phyloP scores from a whole-genome alignment of 2,113 vertebrate genomes.

The Chaetops frenatus region DNA sequence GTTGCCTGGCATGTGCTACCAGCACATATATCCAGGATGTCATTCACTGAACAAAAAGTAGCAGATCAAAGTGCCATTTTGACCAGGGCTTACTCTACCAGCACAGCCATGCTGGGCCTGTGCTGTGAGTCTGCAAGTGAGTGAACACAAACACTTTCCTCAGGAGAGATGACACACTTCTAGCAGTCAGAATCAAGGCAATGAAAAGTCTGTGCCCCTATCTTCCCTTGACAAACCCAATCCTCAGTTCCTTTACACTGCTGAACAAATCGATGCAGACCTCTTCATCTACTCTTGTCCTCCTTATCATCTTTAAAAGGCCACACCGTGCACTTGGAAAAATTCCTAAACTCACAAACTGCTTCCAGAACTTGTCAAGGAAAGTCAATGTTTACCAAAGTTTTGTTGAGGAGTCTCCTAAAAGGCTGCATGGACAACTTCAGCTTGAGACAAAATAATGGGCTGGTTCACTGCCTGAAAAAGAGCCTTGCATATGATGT shows the following conservation, averaged over 20 bases:
- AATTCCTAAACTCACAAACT: not conserved
- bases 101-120: not conserved
- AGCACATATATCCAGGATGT: rapidly evolving
- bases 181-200: not conserved
- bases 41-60: not conserved
- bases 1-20: not conserved
- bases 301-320: not conserved
- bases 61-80: not conserved
- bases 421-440: not conserved
- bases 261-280: not conserved
- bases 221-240: not conserved
- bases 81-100: not conserved
- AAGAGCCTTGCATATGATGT: not conserved
- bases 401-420: not conserved
- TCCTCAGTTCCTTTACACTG: not conserved
- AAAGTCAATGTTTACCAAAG: not conserved
- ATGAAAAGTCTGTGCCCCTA: not conserved
- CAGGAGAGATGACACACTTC: not conserved
- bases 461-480: not conserved
- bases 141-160: not conserved
- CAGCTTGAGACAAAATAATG: not conserved
- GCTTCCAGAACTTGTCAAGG: not conserved
- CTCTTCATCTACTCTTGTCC: not conserved
- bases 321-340: not conserved
- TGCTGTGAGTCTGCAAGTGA: not conserved